phyloP scores from a whole-genome alignment of 2,888 invertebrate genomes.

The Seira ritae region DNA sequence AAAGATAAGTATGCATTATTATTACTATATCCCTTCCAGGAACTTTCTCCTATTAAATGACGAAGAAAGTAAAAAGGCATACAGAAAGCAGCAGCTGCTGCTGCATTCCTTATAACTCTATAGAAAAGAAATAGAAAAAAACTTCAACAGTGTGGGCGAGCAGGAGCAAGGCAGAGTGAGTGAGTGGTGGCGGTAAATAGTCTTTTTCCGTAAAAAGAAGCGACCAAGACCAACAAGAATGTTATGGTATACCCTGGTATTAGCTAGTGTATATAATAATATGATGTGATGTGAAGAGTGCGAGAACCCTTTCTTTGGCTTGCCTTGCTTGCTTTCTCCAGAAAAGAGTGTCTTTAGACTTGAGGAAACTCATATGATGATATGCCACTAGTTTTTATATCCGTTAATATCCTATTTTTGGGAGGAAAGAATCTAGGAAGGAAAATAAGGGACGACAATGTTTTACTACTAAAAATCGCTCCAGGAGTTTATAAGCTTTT shows the following conservation, averaged over 20 bases:
- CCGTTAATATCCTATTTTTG: slow-evolving; percentile 9
- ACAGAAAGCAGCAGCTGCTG: slow-evolving; percentile 42
- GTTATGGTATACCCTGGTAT: slow-evolving; percentile 41
- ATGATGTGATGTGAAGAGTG: slow-evolving; percentile 52
- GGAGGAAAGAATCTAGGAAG: slow-evolving; percentile 6
- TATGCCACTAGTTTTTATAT: slow-evolving; percentile 10
- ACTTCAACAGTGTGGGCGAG: neutral
- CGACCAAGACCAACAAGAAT: slow-evolving; percentile 56
- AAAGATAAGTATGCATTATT: slow-evolving; percentile 43
- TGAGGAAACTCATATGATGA: slow-evolving; percentile 2
- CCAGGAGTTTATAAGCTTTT: slow-evolving; percentile 64
- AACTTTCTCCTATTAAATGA: slow-evolving; percentile 1
- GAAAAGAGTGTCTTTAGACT: too few species aligned
- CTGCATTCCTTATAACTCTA: slow-evolving; percentile 22
- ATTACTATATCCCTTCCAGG: slow-evolving; percentile 54
- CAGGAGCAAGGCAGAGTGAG: slow-evolving; percentile 15
- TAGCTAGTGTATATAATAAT: slow-evolving; percentile 54
- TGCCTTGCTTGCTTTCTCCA: too few species aligned
- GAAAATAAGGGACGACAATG: slow-evolving; percentile 53
- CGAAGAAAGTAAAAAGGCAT: slow-evolving; percentile 29
- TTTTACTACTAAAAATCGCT: slow-evolving; percentile 53
- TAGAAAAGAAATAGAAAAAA: slow-evolving; percentile 17
- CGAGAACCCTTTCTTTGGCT: slow-evolving; percentile 6
- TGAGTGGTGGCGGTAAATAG: slow-evolving; percentile 54
- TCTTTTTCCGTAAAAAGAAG: slow-evolving; percentile 50